phyloP scores from a whole-genome alignment of 1,140 invertebrate genomes.

The Apolygus lucorum region DNA sequence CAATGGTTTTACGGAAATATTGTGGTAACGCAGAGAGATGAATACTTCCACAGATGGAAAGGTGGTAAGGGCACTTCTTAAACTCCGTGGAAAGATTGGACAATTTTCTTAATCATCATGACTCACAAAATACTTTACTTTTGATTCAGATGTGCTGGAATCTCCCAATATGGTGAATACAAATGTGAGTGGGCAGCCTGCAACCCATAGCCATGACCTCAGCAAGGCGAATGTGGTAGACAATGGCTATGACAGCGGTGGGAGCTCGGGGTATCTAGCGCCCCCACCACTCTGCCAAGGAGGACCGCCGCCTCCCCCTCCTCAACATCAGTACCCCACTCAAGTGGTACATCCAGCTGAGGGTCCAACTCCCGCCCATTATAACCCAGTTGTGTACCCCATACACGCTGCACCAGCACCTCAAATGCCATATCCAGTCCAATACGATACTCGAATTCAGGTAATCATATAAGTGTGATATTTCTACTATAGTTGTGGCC shows the following conservation, averaged over 20 bases:
- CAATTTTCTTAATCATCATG: no score
- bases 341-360: neutral
- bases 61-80: no score
- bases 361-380: neutral
- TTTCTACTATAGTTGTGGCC: no score
- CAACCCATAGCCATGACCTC: neutral
- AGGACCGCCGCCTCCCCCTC: neutral
- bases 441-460: constrained; percentile 14
- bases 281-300: constrained; percentile 1
- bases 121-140: no score
- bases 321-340: neutral
- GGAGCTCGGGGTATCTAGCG: neutral
- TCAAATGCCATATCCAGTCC: neutral
- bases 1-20: no score
- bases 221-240: neutral
- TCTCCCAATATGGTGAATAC: neutral
- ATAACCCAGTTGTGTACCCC: constrained; percentile 9
- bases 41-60: no score
- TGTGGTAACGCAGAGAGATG: no score
- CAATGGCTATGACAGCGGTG: neutral
- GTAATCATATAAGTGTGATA: no score
- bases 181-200: neutral
- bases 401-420: constrained; percentile 1
- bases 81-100: no score
- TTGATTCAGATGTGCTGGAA: neutral